Conservation (phyloP, 2,113 vertebrate species). For the Corvus hawaiiensis region DNA sequence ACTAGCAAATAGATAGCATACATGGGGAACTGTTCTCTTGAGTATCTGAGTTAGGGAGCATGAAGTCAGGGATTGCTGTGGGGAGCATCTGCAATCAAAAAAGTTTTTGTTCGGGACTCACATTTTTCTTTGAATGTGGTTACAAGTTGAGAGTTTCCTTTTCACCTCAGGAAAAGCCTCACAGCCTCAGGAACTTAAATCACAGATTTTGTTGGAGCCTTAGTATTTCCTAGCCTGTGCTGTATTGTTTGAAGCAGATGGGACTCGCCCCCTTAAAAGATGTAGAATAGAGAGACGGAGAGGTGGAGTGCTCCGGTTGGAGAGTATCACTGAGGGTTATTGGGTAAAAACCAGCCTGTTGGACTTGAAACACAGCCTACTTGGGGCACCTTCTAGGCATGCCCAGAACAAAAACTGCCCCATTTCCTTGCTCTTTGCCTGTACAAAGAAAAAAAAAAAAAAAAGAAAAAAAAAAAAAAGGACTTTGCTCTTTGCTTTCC, state of each 20-base stretch:
- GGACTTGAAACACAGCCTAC: not conserved
- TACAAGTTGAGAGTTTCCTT: not conserved
- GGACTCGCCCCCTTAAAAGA: not conserved
- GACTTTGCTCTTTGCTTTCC: not conserved
- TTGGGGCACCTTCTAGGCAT: not conserved
- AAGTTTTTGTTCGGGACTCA: not conserved
- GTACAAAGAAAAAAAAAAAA: not conserved
- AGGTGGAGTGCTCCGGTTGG: not conserved
- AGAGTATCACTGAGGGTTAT: not conserved
- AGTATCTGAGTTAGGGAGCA: not conserved
- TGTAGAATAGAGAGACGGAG: not conserved
- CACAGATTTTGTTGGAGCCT: not conserved
- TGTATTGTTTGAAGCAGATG: not conserved
- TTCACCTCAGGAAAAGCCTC: not conserved
- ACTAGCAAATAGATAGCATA: not conserved
- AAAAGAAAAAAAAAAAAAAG: too few species aligned
- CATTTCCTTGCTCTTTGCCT: not conserved
- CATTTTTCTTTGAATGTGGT: accelerated
- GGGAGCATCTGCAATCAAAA: not conserved
- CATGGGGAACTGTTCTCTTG: not conserved
- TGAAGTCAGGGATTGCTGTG: not conserved
- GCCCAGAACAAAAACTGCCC: not conserved
- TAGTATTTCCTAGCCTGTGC: not conserved
- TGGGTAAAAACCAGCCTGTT: not conserved
- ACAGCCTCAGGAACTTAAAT: not conserved